These are phyloP conservation scores for Eupeodes corollae DNA, from an alignment of 1,140 invertebrate species.

Conservation along the genomic window DNA sequence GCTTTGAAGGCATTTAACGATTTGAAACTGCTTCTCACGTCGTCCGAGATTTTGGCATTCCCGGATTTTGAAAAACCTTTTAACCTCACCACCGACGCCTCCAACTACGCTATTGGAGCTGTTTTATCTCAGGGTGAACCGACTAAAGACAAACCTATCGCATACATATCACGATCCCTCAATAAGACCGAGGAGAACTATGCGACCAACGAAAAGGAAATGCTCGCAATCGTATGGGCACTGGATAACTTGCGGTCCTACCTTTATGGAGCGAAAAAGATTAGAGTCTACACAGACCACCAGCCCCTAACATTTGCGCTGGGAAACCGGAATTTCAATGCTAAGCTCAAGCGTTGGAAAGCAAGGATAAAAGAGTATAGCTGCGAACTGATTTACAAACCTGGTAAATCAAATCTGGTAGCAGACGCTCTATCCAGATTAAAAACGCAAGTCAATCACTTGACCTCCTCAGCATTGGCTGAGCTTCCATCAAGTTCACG, in stretches of 20 bases:
- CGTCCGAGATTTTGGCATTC: constrained; percentile 20
- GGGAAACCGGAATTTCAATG: constrained; percentile 27
- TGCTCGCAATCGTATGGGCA: constrained; percentile 25
- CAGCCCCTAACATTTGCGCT: constrained; percentile 28
- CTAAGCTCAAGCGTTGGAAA: constrained; percentile 21
- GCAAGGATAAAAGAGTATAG: constrained; percentile 19
- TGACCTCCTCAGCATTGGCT: constrained; percentile 24
- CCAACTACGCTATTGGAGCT: too few species aligned
- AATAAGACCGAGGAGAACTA: constrained; percentile 17
- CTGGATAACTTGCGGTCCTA: constrained; percentile 36
- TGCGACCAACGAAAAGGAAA: constrained; percentile 38
- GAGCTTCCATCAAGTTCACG: constrained; percentile 4
- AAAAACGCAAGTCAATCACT: too few species aligned
- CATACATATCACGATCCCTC: constrained; percentile 24
- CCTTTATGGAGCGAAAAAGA: constrained; percentile 23
- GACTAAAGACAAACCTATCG: constrained; percentile 23
- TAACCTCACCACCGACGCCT: constrained; percentile 25
- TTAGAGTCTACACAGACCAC: constrained; percentile 15
- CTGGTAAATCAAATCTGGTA: constrained; percentile 22
- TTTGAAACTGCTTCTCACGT: constrained; percentile 5
- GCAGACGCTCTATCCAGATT: constrained; percentile 22
- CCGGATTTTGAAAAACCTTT: too few species aligned
- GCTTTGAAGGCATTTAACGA: constrained; percentile 5
- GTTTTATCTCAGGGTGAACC: constrained; percentile 13
- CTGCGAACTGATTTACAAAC: constrained; percentile 30